Conservation (phyloP, 2,888 invertebrate genomes). For the Drosophila sordidula region DNA sequence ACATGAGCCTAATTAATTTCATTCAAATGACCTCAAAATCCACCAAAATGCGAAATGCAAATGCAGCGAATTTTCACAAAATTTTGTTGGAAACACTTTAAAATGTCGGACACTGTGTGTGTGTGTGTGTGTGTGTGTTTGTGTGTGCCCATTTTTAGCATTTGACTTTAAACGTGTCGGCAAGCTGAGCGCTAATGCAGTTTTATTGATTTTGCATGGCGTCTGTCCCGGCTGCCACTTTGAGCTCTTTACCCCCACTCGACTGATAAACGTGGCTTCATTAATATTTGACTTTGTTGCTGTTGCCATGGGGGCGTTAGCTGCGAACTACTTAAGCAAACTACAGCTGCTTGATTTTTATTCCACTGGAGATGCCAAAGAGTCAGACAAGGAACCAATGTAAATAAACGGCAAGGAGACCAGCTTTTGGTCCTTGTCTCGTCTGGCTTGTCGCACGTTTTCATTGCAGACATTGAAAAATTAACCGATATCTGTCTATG, state of each 20-base stretch:
- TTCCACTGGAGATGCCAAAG: conserved; percentile 49
- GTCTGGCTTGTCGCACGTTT: conserved; percentile 66
- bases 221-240: conserved; percentile 1
- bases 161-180: conserved; percentile 23
- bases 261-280: conserved; percentile 63
- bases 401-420: conserved; percentile 41
- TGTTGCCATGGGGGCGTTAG: conserved; percentile 11
- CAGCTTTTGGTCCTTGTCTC: conserved; percentile 24
- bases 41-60: conserved; percentile 57
- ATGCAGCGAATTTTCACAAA: conserved; percentile 47
- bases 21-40: conserved; percentile 72
- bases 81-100: conserved; percentile 43
- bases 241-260: conserved; percentile 7
- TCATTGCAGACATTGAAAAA: conserved; percentile 79
- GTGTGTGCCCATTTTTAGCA: conserved; percentile 24
- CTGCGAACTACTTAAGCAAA: conserved; percentile 56
- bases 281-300: conserved; percentile 62
- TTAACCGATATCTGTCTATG: conserved; percentile 79
- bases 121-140: not conserved
- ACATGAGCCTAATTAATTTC: conserved; percentile 83
- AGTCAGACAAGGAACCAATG: conserved; percentile 40
- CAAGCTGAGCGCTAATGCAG: conserved; percentile 32
- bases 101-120: conserved; percentile 16
- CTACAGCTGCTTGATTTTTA: conserved; percentile 63
- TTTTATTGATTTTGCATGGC: conserved; percentile 62